phyloP scores from a whole-genome alignment of 2,797 vertebrate species.

The Micropoecilia bifurca region DNA sequence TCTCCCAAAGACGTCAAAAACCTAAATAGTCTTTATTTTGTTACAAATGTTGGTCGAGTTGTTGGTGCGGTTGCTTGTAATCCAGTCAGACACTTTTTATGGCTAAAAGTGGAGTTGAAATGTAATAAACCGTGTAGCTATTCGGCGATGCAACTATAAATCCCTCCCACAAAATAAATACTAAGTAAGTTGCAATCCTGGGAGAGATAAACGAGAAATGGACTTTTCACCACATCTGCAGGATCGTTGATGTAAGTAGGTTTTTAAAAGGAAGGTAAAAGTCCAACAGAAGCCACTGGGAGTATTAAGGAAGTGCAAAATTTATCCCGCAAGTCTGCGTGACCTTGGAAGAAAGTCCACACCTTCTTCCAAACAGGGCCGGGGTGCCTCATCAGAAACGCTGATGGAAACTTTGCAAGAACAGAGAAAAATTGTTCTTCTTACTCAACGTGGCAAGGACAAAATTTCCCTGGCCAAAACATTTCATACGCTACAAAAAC shows the following conservation, averaged over 20 bases:
- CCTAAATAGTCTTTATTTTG: not conserved
- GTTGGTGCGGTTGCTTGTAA: not conserved
- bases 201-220: not conserved
- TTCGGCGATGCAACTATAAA: not conserved
- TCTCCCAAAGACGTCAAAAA: not conserved
- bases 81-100: not conserved
- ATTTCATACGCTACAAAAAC: not conserved
- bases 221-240: not conserved
- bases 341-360: not conserved
- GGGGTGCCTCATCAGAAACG: not conserved
- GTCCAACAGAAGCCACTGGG: not conserved
- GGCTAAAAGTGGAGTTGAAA: not conserved
- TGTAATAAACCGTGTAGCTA: not conserved
- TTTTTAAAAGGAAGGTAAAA: not conserved
- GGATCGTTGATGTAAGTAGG: not conserved
- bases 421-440: not conserved
- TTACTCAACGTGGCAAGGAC: not conserved
- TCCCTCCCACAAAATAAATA: not conserved
- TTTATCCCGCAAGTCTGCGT: not conserved
- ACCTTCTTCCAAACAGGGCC: not conserved
- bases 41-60: not conserved
- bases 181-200: not conserved
- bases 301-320: not conserved
- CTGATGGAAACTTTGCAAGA: not conserved
- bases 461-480: not conserved